These are phyloP conservation scores for Triplophysa bombifrons DNA, from an alignment of 2,797 vertebrate genomes.

Conservation along the genomic window DNA sequence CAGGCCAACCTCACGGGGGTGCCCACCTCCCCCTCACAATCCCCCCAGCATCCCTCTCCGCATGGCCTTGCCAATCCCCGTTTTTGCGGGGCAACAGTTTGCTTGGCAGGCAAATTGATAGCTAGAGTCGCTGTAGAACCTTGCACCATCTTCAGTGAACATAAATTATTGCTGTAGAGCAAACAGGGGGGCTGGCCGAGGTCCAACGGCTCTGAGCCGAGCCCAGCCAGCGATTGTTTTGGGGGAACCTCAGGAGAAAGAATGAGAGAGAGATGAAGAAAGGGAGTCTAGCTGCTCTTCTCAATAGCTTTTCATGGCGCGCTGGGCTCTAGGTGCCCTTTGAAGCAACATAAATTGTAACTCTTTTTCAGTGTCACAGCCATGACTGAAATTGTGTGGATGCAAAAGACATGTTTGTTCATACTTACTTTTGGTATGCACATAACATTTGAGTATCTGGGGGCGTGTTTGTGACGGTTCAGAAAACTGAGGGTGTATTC, in stretches of 20 bases:
- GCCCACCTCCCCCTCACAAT: slow-evolving; percentile 59
- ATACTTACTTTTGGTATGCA: slow-evolving; percentile 13
- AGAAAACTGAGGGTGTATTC: slow-evolving; percentile 28
- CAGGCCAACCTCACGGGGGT: slow-evolving; percentile 78
- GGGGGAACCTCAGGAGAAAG: slow-evolving; percentile 71
- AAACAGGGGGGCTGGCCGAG: slow-evolving; percentile 85
- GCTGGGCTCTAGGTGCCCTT: slow-evolving; percentile 75
- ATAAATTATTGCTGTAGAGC: slow-evolving; percentile 93
- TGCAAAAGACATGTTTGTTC: slow-evolving; percentile 19
- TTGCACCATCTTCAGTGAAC: slow-evolving; percentile 90
- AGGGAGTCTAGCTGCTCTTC: slow-evolving; percentile 64
- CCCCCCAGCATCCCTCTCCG: slow-evolving; percentile 51
- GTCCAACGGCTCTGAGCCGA: slow-evolving; percentile 79
- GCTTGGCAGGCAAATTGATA: slow-evolving; percentile 84
- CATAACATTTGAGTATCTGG: slow-evolving; percentile 1
- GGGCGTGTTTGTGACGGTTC: not conserved
- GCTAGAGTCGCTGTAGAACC: slow-evolving; percentile 87
- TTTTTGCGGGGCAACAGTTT: slow-evolving; percentile 75
- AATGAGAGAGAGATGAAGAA: slow-evolving; percentile 61
- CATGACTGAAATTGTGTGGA: slow-evolving; percentile 65
- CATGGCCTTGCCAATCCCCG: slow-evolving; percentile 66
- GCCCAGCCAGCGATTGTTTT: slow-evolving; percentile 85
- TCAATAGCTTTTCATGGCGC: slow-evolving; percentile 77
- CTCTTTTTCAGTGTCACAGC: slow-evolving; percentile 77
- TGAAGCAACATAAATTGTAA: slow-evolving; percentile 85